Base-by-base conservation (phyloP, 2,797 vertebrate genomes). In the Argyrosomus regius region DNA sequence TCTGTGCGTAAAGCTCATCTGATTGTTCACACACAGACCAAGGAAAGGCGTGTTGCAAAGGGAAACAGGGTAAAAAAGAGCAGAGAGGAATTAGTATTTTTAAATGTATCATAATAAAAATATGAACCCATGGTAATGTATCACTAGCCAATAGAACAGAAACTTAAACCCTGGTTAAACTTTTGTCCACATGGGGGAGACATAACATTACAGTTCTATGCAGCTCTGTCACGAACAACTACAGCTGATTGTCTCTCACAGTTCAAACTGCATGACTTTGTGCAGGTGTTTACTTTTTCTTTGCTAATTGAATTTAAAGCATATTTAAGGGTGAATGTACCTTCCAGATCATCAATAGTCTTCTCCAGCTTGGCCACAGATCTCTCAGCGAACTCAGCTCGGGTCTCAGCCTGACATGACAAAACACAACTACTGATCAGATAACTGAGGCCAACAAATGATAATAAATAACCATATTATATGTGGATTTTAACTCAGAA, bases 301-400 rank as follows among this genome's bases (percentile, higher is more conserved):
- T 60, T 18, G 20, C 17, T 11, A 54, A n/a, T 26, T 26, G 4
- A 53, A 14, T 54, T 12, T 45, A 62, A 54, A 22, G 1, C 7
- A 2, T 35, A 8, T 35, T 35, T 35, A 9, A 18, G 12, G 28
- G 0, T 57, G 0, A 72, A 17, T 11, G 35, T 96, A 99, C 97
- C 98, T 97, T 99, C 98, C 94, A 99, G 94, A 72, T 99, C 98
- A 89, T 99, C 98, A 61, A 98, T 98, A 8, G 97, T 98, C 94
- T 99, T 99, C 95, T 99, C 98, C 94, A 99, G 95, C 86, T 99
- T 99, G 90, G 97, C 97, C 85, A 99, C 98, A 10, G 98, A 99
- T 81, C 98, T 96, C 76, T 99, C 98, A 2, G 97, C 97, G 83
- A 99, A 99, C 86, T 99, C 98, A 1, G 98, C 98, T 67, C 98